A percentile compares a stretch with the other conserved stretches of the same genome.
phyloP scores from a whole-genome alignment of 2,113 vertebrate species.

The Eurypyga helias region DNA sequence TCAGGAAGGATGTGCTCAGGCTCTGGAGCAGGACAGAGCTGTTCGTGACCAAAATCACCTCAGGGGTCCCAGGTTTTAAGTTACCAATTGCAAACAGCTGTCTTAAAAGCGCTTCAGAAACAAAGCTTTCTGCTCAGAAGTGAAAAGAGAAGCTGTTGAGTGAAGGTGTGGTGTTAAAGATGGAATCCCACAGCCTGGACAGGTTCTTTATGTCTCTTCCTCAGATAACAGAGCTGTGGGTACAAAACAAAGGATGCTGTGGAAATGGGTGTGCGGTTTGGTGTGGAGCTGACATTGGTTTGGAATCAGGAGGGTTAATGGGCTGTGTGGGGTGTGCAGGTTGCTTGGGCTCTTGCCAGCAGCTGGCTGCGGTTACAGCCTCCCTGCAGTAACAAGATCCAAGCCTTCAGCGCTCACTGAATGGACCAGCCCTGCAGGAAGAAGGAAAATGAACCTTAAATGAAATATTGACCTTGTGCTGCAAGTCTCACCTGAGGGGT shows the following conservation, averaged over 20 bases:
- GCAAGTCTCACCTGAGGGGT: neutral
- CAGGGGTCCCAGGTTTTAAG: neutral
- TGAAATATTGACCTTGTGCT: neutral
- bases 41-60: neutral
- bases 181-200: neutral
- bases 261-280: neutral
- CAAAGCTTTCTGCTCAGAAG: neutral
- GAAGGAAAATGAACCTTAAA: neutral
- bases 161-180: neutral
- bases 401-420: neutral
- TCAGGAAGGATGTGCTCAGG: neutral
- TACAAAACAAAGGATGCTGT: neutral
- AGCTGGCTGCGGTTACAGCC: neutral
- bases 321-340: neutral
- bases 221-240: neutral
- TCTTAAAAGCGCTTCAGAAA: neutral
- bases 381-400: neutral
- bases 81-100: neutral
- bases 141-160: neutral
- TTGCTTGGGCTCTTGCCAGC: neutral
- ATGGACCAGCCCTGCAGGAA: neutral
- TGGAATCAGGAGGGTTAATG: neutral
- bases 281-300: neutral
- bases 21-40: neutral
- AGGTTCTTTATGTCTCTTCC: neutral